Conservation (phyloP, 2,113 vertebrate species). For the Pterophyllum scalare region DNA sequence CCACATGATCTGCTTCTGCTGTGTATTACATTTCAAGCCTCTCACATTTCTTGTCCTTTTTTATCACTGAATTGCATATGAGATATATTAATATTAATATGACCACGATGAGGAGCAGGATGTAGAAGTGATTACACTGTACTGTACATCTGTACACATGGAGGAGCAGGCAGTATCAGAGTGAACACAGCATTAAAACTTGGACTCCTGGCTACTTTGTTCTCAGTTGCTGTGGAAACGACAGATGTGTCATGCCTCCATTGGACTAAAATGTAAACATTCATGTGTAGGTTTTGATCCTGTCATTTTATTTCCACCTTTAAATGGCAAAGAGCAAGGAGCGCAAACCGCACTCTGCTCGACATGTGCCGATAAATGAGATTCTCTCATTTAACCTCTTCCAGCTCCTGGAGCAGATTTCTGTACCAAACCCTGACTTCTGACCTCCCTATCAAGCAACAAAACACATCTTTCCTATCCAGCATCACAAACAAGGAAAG, state of each 20-base stretch:
- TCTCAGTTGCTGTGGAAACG: conserved; percentile 32
- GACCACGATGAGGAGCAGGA: neutral
- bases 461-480: conserved; percentile 9
- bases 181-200: neutral
- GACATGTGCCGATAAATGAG: conserved; percentile 4
- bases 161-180: neutral
- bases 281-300: conserved; percentile 12
- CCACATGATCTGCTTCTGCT: neutral
- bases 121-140: neutral
- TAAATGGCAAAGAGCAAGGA: neutral
- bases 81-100: neutral
- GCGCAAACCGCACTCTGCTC: conserved; percentile 10
- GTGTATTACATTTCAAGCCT: neutral
- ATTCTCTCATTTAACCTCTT: conserved; percentile 11
- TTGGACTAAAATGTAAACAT: conserved; percentile 14
- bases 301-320: conserved; percentile 20
- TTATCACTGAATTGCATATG: neutral
- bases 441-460: neutral
- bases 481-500: conserved; percentile 12
- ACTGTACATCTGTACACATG: conserved; percentile 14
- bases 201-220: neutral
- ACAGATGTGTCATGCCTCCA: neutral
- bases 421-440: conserved; percentile 18
- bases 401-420: conserved; percentile 7
- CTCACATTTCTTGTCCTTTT: neutral